These are phyloP conservation scores for Pipistrellus nathusii DNA, from an alignment of 2,797 vertebrate genomes.

Conservation along the genomic window DNA sequence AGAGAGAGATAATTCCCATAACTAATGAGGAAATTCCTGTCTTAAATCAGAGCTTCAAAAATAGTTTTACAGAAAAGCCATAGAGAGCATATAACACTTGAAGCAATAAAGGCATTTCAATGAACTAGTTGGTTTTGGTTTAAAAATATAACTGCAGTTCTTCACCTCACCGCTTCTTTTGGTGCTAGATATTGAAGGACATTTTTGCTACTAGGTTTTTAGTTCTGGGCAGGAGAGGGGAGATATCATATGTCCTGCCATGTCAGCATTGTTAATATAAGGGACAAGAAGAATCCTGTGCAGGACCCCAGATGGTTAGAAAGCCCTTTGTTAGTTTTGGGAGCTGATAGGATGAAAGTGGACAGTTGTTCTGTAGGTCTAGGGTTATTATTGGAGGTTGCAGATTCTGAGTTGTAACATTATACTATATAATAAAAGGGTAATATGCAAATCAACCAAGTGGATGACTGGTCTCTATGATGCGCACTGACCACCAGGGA, in stretches of 20 bases:
- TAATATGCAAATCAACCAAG: too few relatives aligned
- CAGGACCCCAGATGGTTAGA: background rate
- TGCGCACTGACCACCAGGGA: too few relatives aligned
- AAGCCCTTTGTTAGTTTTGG: constrained; percentile 17
- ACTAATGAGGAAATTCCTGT: constrained; percentile 18
- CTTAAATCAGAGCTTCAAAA: constrained; percentile 62
- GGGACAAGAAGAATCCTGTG: background rate
- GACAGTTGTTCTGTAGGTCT: constrained; percentile 47
- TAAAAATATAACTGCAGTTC: constrained; percentile 34
- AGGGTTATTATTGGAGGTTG: background rate
- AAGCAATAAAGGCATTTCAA: constrained; percentile 43
- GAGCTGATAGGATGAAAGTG: background rate
- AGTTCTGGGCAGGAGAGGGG: background rate
- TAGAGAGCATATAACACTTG: constrained; percentile 39
- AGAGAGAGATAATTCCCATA: constrained; percentile 51
- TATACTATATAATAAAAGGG: background rate
- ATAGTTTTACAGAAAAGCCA: constrained; percentile 1
- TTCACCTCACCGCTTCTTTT: constrained; percentile 34
- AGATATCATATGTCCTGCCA: background rate
- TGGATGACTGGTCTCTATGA: too few relatives aligned
- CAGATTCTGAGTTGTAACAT: constrained; percentile 36
- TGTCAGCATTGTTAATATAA: background rate
- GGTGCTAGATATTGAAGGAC: constrained; percentile 45
- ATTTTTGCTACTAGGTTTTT: constrained; percentile 19
- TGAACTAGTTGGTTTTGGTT: constrained; percentile 68